These are phyloP conservation scores for Alcedo atthis DNA, from an alignment of 2,797 vertebrate genomes.

Conservation along the genomic window DNA sequence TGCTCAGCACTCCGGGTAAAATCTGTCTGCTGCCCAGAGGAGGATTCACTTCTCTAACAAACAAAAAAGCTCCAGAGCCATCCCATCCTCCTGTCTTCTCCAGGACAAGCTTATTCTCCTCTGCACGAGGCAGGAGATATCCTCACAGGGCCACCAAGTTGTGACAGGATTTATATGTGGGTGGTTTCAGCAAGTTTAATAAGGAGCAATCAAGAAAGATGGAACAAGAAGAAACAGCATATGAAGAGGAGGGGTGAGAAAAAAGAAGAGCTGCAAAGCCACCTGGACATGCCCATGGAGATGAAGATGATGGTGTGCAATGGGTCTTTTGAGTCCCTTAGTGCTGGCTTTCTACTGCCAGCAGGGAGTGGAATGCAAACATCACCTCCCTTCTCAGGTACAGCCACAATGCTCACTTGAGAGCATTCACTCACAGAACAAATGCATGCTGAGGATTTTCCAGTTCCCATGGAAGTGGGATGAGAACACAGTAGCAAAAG, in stretches of 20 bases:
- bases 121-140: background rate
- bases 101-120: background rate
- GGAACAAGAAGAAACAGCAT: background rate
- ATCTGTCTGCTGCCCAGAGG: background rate
- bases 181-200: background rate
- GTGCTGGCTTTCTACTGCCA: background rate
- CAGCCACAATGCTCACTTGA: accelerated
- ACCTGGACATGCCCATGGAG: too few species aligned
- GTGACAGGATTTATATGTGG: accelerated
- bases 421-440: background rate
- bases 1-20: background rate
- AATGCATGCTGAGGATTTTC: accelerated
- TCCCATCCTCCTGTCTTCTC: background rate
- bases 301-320: accelerated
- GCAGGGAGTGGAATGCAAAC: accelerated
- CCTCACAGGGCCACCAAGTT: background rate
- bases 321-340: background rate
- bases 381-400: background rate
- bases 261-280: background rate
- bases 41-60: background rate
- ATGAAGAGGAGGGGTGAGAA: background rate
- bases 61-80: background rate
- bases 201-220: background rate
- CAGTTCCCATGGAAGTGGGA: background rate
- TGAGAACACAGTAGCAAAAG: background rate